Base-by-base conservation (phyloP, 2,888 invertebrate genomes). In the Platerodrilus igneus region DNA sequence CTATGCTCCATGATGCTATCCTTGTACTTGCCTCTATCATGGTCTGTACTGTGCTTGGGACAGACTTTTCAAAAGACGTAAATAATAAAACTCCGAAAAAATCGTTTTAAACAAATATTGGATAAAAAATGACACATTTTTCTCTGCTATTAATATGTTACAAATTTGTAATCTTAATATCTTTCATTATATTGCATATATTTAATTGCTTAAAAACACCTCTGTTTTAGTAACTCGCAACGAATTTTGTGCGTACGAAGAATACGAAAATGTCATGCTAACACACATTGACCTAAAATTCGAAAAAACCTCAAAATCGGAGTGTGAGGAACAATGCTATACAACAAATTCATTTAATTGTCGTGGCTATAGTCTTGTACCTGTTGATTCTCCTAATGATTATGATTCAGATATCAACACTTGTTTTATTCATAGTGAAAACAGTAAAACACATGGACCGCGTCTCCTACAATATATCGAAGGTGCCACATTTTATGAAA, bases 341-440 rank as follows among this genome's bases (percentile, higher is more conserved):
- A 64, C 67, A 8, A 79, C 79, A 51, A 64, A 67, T 6, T 72
- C 72, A 16, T 88, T 87, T 62, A 74, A 79, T 47, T 88, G 87
- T 56, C 76, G 84, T 45, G 85, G 83, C 3, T 86, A 81, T 57
- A 82, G 83, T 4, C 46, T 65, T 7, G 45, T 64, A 10, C 56
- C 59, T 9, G 43, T 40, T 17, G 47, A 41, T 4, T 23, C 37
- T 15, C 14, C 18, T 17, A 33, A 37, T 60, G 63, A 3, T 41
- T 53, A 10, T 30, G 29, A 16, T 43, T 15, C 18, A 5, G 56
- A 27, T 39, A 51, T 20, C 42, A 53, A 62, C 59, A 39, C 39
- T 43, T 89, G 88, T 56, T 74, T 80, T 46, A 69, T 91, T 28
- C 88, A 89, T 67, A 83, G 86, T 42, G 88, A 89, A 66, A 88